Percentiles rank a stretch among this genome's conserved stretches.
phyloP scores from a whole-genome alignment of 2,797 vertebrate species.

The Argyrosomus regius region DNA sequence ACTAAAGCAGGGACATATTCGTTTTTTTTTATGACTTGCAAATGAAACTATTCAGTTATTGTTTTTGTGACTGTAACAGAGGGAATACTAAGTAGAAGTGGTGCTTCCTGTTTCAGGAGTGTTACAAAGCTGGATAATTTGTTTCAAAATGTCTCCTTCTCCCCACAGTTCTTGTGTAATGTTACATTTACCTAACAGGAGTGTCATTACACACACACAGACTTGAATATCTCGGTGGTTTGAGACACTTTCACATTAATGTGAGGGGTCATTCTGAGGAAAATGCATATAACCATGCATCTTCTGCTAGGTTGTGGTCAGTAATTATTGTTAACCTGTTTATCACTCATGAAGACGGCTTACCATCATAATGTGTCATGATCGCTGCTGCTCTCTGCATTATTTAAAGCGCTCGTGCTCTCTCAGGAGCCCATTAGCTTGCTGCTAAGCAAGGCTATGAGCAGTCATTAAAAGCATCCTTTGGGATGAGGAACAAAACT shows the following conservation, averaged over 20 bases:
- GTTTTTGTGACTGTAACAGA: not conserved
- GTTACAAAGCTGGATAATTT: not conserved
- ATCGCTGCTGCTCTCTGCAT: not conserved
- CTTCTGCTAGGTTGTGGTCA: not conserved
- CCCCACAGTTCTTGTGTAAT: constrained; percentile 1
- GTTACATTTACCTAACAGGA: constrained; percentile 4
- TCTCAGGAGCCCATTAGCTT: constrained; percentile 50
- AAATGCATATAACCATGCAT: not conserved
- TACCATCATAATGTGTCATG: constrained; percentile 7
- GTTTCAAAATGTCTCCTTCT: not conserved
- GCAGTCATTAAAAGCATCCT: constrained; percentile 36
- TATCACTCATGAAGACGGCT: not conserved
- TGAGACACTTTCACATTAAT: not conserved
- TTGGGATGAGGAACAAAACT: constrained; percentile 21
- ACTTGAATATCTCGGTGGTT: not conserved
- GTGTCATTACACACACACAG: not conserved
- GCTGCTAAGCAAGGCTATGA: constrained; percentile 25
- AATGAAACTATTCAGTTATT: not conserved
- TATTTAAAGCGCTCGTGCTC: constrained; percentile 25
- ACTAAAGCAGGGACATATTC: not conserved
- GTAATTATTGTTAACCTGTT: not conserved
- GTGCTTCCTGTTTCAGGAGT: not conserved
- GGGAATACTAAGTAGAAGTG: not conserved
- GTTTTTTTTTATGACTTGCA: not conserved
- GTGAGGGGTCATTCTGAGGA: not conserved